Evolutionary conservation across 2,888 invertebrate genomes (phyloP).

Genomic region (Idaea dimidiata): DNA sequence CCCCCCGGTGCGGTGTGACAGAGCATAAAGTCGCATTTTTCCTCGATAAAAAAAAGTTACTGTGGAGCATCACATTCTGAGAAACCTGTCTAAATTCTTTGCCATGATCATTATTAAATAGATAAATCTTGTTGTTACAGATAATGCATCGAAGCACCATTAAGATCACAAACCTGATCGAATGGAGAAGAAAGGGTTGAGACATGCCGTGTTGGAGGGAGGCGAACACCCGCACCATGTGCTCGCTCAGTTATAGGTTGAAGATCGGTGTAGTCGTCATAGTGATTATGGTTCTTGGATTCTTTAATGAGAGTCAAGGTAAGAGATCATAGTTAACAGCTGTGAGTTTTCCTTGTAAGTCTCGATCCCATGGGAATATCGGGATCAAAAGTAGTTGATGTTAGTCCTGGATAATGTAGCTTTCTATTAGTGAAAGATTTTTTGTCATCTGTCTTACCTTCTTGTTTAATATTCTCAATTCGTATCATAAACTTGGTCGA

Average conservation of each 20-base stretch:
- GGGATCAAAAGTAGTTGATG: no score
- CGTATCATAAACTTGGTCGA: constrained; percentile 43
- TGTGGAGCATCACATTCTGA: no score
- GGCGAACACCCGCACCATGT: constrained; percentile 50
- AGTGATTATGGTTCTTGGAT: constrained; percentile 65
- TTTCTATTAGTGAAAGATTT: no score
- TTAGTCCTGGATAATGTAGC: no score
- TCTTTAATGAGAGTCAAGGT: constrained; percentile 74
- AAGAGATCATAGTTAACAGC: constrained; percentile 14
- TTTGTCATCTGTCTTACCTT: no score
- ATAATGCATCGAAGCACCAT: constrained; percentile 52
- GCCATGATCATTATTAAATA: neutral
- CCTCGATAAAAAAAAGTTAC: no score
- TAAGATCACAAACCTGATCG: constrained; percentile 39
- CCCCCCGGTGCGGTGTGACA: no score
- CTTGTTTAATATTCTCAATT: no score
- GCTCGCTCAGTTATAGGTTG: constrained; percentile 57
- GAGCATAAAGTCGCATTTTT: no score
- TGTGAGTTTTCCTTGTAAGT: no score
- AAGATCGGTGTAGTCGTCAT: constrained; percentile 63
- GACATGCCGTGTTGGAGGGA: constrained; percentile 46
- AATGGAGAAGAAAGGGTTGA: constrained; percentile 68
- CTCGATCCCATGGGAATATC: no score
- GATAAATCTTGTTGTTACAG: constrained; percentile 45
- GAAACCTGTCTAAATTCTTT: no score